Evolutionary conservation across 2,797 vertebrate species (phyloP), one percentile per base, ranked within the genome.

Genomic region (Pteronotus mesoamericanus): DNA sequence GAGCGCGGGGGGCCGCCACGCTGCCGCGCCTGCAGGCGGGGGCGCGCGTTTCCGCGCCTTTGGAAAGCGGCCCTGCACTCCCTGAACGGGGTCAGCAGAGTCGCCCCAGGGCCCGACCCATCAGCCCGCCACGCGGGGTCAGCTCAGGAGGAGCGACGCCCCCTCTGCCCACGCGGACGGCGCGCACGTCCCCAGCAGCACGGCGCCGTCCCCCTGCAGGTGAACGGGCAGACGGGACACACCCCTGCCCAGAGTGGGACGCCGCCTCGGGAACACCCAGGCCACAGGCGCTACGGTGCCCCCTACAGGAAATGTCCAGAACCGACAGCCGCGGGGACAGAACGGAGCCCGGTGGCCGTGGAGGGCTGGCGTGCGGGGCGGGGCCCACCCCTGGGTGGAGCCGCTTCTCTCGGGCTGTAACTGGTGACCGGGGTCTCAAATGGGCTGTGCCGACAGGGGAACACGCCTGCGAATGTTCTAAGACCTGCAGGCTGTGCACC

Each of bases 231-330:
- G 44, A 11, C 44, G 44, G 11, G 44, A 46, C 44, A 11, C 6
- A 44, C 42, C 4, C 3, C 6, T 19, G 22, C 2, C 24, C 0
- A 14, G 64, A 55, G 6, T 0, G 9, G 26, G 9, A 9, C 1
- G 19, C 32, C 8, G 10, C 29, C 44, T 42, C 0, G 0, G 39
- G 19, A 7, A 57, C 53, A 26, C 26, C 7, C 21, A 9, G 14
- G 3, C 32, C 24, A 21, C 37, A 1, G 3, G 3, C 7, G 4
- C 0, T 5, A 7, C 1, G 22, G 42, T 1, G 55, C 9, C 19
- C 9, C 3, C 2, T 7, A 1, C 0, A 12, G 0, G 11, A 11
- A 24, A 16, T 1, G n/a, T 64, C 92, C 53, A 9, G 39, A 46
- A 14, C 9, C 26, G 22, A 16, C 3, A n/a, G 19, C 74, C 9